phyloP scores from a whole-genome alignment of 2,797 vertebrate genomes.

The Cyclura pinguis region DNA sequence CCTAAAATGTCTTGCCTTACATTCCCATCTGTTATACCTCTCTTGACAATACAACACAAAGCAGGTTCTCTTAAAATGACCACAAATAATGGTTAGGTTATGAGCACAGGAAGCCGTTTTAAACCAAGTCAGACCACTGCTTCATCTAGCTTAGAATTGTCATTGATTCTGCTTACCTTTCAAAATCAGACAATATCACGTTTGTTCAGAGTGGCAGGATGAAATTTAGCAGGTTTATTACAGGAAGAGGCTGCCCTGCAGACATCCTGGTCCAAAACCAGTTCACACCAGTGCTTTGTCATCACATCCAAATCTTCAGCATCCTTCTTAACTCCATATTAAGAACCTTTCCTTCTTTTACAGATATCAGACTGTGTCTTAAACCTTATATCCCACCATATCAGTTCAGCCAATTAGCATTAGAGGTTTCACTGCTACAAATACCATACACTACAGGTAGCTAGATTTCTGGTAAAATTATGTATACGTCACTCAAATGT shows the following conservation, averaged over 20 bases:
- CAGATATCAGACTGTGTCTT: no score
- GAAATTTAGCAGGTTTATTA: no score
- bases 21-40: not conserved
- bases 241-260: not conserved
- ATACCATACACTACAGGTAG: not conserved
- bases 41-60: not conserved
- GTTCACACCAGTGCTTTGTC: not conserved
- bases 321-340: not conserved
- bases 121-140: no score
- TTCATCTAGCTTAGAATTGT: no score
- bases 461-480: constrained; percentile 44
- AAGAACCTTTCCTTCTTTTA: not conserved
- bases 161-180: no score
- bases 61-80: not conserved
- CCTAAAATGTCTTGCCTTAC: not conserved
- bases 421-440: not conserved
- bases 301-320: not conserved
- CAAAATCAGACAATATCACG: no score
- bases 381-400: not conserved
- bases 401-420: not conserved
- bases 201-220: no score
- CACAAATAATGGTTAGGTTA: no score
- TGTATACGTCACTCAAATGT: constrained; percentile 1
- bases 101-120: no score
- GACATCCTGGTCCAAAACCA: not conserved